Evolutionary conservation across 1,140 invertebrate species (phyloP), one percentile per base, ranked within the genome.

Genomic region (Ostrea edulis): DNA sequence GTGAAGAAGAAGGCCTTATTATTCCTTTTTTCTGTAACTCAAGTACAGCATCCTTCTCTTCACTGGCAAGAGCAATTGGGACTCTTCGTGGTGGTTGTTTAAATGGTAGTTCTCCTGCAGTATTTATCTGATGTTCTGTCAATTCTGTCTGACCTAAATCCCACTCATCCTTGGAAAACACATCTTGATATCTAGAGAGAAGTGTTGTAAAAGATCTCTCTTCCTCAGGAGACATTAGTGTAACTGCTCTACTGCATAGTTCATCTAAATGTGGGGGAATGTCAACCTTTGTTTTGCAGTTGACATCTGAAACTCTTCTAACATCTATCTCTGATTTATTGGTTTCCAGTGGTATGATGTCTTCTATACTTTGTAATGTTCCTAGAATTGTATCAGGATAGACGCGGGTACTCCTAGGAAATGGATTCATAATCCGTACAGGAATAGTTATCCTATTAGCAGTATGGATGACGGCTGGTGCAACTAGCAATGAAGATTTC

Each of bases 1-100:
- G 93, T 5, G 93, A 94, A 88, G 88, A 87, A 54, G 94, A 92
- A 14, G 77, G 25, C 20, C 52, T 25, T 20, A 87, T 87, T 11
- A 87, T 58, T 8, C 62, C 86, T 54, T 87, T 71, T 5, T 84
- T 53, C 12, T 84, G 14, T 44, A 87, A 51, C 53, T 87, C 55
- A n/a, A 25, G 35, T 9, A 87, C 54, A 0, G 82, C 55, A 22
- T 84, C 52, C 29, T 71, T 87, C 20, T 87, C 86, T 55, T 87
- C 86, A 9, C 65, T 58, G 0, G 82, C 82, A 51, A 83, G 82
- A 44, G 81, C 86, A 12, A 87, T 29, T 53, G 55, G 86, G 7
- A 91, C 55, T 25, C 88, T 51, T 44, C 86, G 22, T 11, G 85
- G 62, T 51, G 85, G 35, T 44, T 44, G 35, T 83, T 12, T 87